Base-by-base conservation (phyloP, 2,113 vertebrate species). In the Chloebia gouldiae region DNA sequence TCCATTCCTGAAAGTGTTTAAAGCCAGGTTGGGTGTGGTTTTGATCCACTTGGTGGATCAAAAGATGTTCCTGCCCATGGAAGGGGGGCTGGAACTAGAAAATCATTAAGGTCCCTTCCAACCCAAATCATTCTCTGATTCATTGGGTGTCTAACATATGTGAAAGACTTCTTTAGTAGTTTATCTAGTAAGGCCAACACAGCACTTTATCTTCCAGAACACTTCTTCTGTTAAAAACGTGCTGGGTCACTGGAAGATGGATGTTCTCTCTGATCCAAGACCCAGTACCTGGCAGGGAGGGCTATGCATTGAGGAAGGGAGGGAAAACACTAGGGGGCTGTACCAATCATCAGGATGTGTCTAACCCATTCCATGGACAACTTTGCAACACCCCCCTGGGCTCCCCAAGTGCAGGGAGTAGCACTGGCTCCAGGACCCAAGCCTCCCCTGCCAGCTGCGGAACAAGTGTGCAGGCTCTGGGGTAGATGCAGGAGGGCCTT, bases 371-470 rank as follows among this genome's bases (percentile, higher is more conserved):
- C 20, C 23, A 22, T 1, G 11, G 59, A 24, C 39, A 59, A 8
- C 7, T 42, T n/a, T 31, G 68, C 35, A 64, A 42, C 11, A 21
- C 0, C 7, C 7, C 20, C 53, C 12, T 35, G 0, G 1, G 10
- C 4, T 49, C 8, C 25, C 7, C 4, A 14, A 11, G 33, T 0
- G 0, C 22, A 15, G 27, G 45, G 24, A 79, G 53, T 3, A 4
- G 23, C 2, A 0, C 8, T 21, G 13, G 15, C 45, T 77, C 14
- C 30, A n/a, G 45, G 37, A 27, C 10, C 40, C 4, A 0, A 65
- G 9, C 10, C 23, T 45, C 7, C 3, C 10, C 20, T n/a, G 7
- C 27, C 27, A 44, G 16, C 0, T 0, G 1, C 10, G 16, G 11
- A 1, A 33, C 25, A 60, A 64, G 15, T 6, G 28, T 45, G 13